Evolutionary conservation across 2,797 vertebrate species (phyloP).

Genomic region (Pipistrellus pipistrellus): DNA sequence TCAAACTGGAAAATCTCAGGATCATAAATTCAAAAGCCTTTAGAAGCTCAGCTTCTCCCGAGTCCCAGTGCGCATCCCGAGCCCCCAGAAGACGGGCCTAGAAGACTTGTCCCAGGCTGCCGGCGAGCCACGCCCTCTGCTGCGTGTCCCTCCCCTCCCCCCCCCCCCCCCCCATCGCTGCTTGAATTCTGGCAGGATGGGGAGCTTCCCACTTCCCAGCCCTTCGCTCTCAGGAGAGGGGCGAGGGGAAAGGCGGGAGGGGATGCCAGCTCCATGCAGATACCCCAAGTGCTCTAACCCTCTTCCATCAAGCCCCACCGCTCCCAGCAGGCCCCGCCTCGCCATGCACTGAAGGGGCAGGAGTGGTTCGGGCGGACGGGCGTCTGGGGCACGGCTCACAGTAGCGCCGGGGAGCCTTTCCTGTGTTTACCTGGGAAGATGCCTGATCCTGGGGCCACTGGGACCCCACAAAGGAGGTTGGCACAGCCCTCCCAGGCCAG

Average conservation of each 20-base stretch:
- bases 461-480: not conserved
- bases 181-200: not conserved
- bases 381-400: not conserved
- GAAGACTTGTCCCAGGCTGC: not conserved
- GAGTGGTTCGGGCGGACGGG: fast-evolving
- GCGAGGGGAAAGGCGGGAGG: not conserved
- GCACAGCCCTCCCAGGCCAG: not conserved
- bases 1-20: not conserved
- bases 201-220: not conserved
- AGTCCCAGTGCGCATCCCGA: fast-evolving
- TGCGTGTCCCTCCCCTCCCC: too few relatives aligned
- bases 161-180: not conserved
- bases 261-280: not conserved
- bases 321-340: not conserved
- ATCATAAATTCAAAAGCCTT: not conserved
- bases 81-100: not conserved
- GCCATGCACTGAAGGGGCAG: not conserved
- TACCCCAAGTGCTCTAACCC: not conserved
- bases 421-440: not conserved
- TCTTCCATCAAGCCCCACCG: not conserved
- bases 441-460: not conserved
- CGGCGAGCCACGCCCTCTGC: not conserved
- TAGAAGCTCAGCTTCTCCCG: not conserved
- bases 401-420: not conserved
- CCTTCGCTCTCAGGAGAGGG: not conserved